Percentiles rank a stretch among this genome's conserved stretches.
Evolutionary conservation across 2,888 invertebrate genomes (phyloP).

Genomic region (Athalia cordata): DNA sequence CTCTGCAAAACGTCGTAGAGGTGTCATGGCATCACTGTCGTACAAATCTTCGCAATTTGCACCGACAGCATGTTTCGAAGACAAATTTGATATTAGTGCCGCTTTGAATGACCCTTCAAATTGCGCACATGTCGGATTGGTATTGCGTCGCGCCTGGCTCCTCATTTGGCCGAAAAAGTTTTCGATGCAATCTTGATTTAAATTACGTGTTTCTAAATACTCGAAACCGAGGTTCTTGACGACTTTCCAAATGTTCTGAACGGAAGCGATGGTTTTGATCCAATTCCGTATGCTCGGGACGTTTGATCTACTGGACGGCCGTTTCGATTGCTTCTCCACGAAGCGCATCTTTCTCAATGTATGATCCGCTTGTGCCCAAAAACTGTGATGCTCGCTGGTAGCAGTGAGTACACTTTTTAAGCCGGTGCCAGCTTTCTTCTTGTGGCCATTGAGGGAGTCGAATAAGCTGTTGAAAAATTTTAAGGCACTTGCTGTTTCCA

Average conservation of each 20-base stretch:
- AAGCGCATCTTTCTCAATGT: neutral
- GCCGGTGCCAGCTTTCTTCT: neutral
- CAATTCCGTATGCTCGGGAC: neutral
- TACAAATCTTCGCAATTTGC: constrained; percentile 40
- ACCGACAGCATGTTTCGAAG: neutral
- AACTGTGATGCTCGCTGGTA: neutral
- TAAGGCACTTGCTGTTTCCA: constrained; percentile 3
- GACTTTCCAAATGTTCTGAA: neutral
- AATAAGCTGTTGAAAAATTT: constrained; percentile 14
- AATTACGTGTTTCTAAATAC: neutral
- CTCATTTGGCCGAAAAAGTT: constrained; percentile 5
- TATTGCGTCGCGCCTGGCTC: neutral
- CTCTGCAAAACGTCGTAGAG: too few species aligned
- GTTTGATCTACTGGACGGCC: neutral
- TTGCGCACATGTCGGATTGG: neutral
- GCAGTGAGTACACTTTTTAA: neutral
- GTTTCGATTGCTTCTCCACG: constrained; percentile 5
- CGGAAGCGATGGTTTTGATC: neutral
- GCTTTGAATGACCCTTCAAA: constrained; percentile 13
- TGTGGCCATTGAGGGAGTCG: constrained; percentile 28
- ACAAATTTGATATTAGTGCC: neutral
- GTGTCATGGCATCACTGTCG: too few species aligned
- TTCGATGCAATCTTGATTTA: constrained; percentile 1
- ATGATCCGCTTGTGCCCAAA: neutral
- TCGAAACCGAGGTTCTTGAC: neutral